Conservation (phyloP, 1,140 invertebrate species). For the Caenorhabditis remanei region DNA sequence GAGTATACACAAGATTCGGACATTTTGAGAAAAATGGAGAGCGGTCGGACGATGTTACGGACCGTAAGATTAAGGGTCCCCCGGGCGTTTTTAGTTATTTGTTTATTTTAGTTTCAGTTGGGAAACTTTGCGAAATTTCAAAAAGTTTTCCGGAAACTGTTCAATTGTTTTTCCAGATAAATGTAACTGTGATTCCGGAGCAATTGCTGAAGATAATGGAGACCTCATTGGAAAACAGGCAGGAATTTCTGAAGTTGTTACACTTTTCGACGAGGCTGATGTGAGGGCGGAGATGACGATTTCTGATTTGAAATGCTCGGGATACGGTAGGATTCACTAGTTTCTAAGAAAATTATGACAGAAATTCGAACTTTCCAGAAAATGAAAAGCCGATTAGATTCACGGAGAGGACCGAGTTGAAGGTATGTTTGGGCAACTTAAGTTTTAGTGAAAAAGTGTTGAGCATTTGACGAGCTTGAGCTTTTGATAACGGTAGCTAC, state of each 20-base stretch:
- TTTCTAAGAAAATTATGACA: background rate
- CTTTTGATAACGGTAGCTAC: too few species aligned
- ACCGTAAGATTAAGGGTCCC: background rate
- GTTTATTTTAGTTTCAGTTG: background rate
- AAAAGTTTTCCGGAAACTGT: background rate
- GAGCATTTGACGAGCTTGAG: too few species aligned
- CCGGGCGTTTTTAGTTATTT: background rate
- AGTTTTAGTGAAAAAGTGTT: too few species aligned
- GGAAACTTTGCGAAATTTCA: background rate
- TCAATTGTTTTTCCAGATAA: slow-evolving; percentile 31
- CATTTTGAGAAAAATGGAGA: slow-evolving; percentile 37
- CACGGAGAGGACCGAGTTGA: slow-evolving; percentile 16
- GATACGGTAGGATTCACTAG: slow-evolving; percentile 4
- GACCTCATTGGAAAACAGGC: slow-evolving; percentile 21
- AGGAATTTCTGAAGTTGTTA: slow-evolving; percentile 45
- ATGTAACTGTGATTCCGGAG: slow-evolving; percentile 61
- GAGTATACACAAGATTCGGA: slow-evolving; percentile 34
- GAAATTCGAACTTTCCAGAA: background rate
- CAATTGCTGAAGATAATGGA: slow-evolving; percentile 50
- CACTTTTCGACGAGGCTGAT: slow-evolving; percentile 52
- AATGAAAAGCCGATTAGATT: slow-evolving; percentile 51
- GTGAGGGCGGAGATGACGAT: slow-evolving; percentile 58
- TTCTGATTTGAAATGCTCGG: slow-evolving; percentile 45
- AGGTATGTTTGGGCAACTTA: background rate
- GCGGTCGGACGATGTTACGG: too few species aligned